Conservation (phyloP, 35 echinoderm and acorn worm genomes). For the Heliocidaris tuberculata region DNA sequence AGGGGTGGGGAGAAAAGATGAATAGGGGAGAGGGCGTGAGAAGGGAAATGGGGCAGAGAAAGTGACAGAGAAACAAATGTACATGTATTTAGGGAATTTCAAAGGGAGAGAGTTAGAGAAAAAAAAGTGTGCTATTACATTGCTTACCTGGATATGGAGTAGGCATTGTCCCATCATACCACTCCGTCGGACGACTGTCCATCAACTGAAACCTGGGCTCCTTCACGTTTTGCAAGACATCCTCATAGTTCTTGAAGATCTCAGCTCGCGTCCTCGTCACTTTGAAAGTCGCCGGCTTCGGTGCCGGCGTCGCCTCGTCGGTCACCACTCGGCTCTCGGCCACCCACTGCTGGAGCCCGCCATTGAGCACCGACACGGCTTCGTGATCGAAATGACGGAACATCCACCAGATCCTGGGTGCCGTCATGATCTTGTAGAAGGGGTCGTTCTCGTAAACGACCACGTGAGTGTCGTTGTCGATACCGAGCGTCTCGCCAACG, state of each 20-base stretch:
- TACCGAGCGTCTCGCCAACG: constrained; percentile 64
- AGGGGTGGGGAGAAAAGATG: too few relatives aligned
- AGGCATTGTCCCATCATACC: constrained; percentile 37
- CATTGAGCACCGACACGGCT: constrained; percentile 77
- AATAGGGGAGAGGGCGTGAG: too few relatives aligned
- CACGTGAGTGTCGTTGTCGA: constrained; percentile 79
- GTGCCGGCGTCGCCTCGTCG: not conserved
- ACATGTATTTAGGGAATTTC: too few relatives aligned
- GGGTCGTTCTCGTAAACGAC: constrained; percentile 82
- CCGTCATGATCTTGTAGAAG: constrained; percentile 67
- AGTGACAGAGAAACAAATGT: too few relatives aligned
- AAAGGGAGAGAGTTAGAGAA: too few relatives aligned
- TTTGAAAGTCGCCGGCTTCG: not conserved
- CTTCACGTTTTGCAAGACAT: constrained; percentile 10
- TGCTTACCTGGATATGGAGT: constrained; percentile 37
- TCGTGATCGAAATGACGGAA: constrained; percentile 80
- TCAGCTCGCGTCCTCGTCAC: not conserved
- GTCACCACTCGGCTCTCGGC: constrained; percentile 65
- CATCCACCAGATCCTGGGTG: constrained; percentile 90
- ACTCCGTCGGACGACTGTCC: constrained; percentile 27
- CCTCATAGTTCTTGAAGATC: constrained; percentile 17
- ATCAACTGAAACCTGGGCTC: constrained; percentile 30
- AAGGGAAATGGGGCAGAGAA: too few relatives aligned
- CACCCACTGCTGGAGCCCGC: constrained; percentile 81
- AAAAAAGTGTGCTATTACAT: too few relatives aligned